Conservation (phyloP, 2,113 vertebrate genomes). For the Acrocephalus kingi region DNA sequence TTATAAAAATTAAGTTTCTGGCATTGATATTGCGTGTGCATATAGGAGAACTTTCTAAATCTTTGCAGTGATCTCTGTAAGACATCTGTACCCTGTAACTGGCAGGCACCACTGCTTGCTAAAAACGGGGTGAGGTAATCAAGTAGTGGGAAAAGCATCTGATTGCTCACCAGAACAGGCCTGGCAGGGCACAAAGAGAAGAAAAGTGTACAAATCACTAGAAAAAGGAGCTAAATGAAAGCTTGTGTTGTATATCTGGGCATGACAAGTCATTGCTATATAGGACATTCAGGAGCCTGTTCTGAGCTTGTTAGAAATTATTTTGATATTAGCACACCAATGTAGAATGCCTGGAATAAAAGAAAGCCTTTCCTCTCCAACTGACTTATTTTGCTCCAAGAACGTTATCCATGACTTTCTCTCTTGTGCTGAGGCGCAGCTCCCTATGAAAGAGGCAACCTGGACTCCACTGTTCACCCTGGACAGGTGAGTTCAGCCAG, state of each 20-base stretch:
- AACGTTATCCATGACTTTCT: background rate
- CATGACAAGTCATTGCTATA: background rate
- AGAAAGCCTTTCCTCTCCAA: background rate
- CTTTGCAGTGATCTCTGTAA: slow-evolving; percentile 7
- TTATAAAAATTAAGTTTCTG: background rate
- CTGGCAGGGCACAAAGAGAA: background rate
- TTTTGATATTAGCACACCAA: background rate
- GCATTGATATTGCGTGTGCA: background rate
- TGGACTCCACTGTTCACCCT: background rate
- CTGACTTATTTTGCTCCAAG: background rate
- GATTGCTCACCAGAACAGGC: background rate
- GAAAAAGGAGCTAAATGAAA: background rate
- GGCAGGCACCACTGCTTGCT: slow-evolving; percentile 17
- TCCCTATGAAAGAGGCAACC: background rate
- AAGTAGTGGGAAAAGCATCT: background rate
- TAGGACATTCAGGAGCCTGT: background rate
- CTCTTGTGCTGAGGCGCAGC: background rate
- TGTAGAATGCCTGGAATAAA: background rate
- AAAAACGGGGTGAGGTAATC: slow-evolving; percentile 33
- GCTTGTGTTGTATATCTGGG: background rate
- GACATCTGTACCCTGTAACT: slow-evolving; percentile 13
- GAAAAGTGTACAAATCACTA: background rate
- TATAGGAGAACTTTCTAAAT: slow-evolving; percentile 14
- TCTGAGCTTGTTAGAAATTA: background rate
- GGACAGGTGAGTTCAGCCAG: background rate